Evolutionary conservation across 2,113 vertebrate genomes (phyloP).

Genomic region (Charadrius vociferus): DNA sequence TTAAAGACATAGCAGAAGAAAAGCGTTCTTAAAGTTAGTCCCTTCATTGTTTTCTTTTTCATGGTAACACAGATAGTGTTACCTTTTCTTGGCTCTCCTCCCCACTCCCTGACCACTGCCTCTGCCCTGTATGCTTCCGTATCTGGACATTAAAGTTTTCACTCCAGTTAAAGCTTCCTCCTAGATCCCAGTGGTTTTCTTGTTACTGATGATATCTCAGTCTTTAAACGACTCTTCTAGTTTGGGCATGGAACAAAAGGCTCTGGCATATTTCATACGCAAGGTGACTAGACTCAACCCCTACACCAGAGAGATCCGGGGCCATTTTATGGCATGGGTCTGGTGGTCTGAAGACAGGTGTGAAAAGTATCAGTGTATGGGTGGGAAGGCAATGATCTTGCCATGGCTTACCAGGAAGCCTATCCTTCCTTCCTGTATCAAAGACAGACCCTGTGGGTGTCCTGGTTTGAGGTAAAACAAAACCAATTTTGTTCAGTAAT

Average conservation of each 20-base stretch:
- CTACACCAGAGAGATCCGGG: background rate
- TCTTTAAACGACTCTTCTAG: background rate
- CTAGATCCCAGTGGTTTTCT: background rate
- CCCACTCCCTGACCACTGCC: background rate
- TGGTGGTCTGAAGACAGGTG: background rate
- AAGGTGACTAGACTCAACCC: background rate
- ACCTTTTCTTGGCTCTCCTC: background rate
- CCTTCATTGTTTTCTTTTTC: background rate
- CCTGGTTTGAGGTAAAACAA: no score
- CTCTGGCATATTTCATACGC: background rate
- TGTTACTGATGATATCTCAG: background rate
- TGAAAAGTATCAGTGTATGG: background rate
- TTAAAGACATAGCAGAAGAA: background rate
- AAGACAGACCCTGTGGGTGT: background rate
- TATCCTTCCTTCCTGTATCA: background rate
- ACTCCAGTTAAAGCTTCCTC: background rate
- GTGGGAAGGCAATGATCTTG: background rate
- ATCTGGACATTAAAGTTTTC: background rate
- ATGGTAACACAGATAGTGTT: background rate
- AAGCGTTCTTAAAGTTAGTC: rapidly evolving
- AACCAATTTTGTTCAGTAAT: no score
- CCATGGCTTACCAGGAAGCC: background rate
- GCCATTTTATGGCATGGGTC: background rate
- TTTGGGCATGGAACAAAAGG: background rate
- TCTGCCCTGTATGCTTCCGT: background rate